Percentiles rank a stretch among this genome's conserved stretches.
These are phyloP conservation scores for Germaria angustata DNA, from an alignment of 2,888 invertebrate species.

Conservation along the genomic window DNA sequence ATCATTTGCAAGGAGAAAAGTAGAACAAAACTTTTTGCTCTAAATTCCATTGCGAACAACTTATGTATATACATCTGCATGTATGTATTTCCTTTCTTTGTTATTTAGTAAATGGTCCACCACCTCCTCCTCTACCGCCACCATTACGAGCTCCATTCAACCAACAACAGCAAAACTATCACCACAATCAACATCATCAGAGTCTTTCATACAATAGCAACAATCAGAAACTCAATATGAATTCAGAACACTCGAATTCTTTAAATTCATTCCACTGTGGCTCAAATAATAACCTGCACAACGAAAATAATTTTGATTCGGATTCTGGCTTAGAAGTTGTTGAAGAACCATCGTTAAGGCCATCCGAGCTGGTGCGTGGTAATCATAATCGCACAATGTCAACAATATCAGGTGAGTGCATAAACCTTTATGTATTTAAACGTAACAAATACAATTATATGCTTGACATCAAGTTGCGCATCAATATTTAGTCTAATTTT, in stretches of 20 bases:
- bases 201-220: constrained; percentile 13
- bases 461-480: no score
- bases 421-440: background rate
- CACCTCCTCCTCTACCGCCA: constrained; percentile 87
- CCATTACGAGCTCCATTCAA: constrained; percentile 80
- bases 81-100: background rate
- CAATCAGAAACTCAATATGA: constrained; percentile 61
- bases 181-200: constrained; percentile 19
- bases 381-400: constrained; percentile 82
- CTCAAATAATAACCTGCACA: constrained; percentile 69
- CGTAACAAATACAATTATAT: no score
- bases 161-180: constrained; percentile 34
- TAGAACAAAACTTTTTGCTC: constrained; percentile 34
- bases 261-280: constrained; percentile 61
- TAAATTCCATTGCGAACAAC: constrained; percentile 13
- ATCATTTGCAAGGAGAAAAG: constrained; percentile 4
- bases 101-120: constrained; percentile 81
- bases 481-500: no score
- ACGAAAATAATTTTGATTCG: constrained; percentile 74
- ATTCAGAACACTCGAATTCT: constrained; percentile 65
- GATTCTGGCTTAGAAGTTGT: constrained; percentile 82
- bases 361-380: constrained; percentile 84
- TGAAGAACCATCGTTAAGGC: constrained; percentile 85
- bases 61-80: background rate
- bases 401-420: constrained; percentile 81